Evolutionary conservation across 1,140 invertebrate species (phyloP), one percentile per base, ranked within the genome.

Genomic region (Epicauta chinensis): DNA sequence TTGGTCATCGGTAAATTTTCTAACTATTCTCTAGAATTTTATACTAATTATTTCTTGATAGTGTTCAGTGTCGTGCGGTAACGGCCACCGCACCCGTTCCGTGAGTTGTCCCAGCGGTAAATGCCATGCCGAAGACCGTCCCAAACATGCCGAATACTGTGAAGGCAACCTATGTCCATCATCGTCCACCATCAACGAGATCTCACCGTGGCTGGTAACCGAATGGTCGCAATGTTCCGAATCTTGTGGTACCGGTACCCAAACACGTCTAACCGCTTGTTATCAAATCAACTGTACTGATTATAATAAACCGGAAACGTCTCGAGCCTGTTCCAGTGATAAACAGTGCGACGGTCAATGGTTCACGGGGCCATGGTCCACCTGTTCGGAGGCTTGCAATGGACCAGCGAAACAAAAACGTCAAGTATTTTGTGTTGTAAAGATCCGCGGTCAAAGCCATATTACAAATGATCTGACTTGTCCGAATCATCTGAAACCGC

Each of bases 1-100:
- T 13, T 71, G 70, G 68, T 62, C 63, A 15, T 36, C 50, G 39
- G 67, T 66, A 61, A 74, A 46, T n/a, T n/a, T 81, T 12, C 66
- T 3, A 23, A 9, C 11, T 34, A 34, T 53, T 14, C 12, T 31
- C 9, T 46, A 41, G 30, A 29, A 44, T n/a, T 10, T 13, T 5
- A 30, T 30, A 30, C 29, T 10, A 30, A 30, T 2, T 14, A 16
- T 9, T n/a, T 16, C 11, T 13, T 54, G 42, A 11, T 51, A 81
- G 56, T 87, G 85, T 63, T 85, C 82, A 32, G 78, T 78, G 11
- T 79, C 77, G 31, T 88, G 86, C 68, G 85, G 84, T 7, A 73
- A 75, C 54, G 85, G 84, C 55, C 72, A 73, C n/a, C 73, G 77
- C 58, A 77, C 73, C 0, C 69, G 82, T 42, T 54, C 52, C 15